Percentiles rank a stretch among this genome's conserved stretches.
phyloP scores from a whole-genome alignment of 2,113 vertebrate genomes.

The Hyla sarda region DNA sequence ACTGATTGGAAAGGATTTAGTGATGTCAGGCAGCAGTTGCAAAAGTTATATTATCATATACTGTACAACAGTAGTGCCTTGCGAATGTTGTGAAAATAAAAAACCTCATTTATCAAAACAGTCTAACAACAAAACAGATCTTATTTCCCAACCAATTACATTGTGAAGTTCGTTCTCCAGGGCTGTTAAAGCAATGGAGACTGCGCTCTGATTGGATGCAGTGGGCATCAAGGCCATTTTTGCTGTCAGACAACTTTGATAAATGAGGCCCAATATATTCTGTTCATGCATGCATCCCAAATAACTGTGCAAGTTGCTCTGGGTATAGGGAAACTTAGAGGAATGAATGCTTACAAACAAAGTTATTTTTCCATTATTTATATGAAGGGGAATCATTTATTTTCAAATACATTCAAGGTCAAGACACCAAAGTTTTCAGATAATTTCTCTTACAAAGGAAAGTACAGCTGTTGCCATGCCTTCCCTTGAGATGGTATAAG shows the following conservation, averaged over 20 bases:
- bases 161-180: neutral
- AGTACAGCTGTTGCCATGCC: neutral
- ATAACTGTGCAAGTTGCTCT: neutral
- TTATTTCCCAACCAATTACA: neutral
- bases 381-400: neutral
- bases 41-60: constrained; percentile 4
- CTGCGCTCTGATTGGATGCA: neutral
- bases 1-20: too few relatives aligned
- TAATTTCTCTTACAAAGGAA: neutral
- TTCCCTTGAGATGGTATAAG: neutral
- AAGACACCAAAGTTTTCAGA: neutral
- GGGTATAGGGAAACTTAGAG: neutral
- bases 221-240: neutral
- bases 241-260: neutral
- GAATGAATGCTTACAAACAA: neutral
- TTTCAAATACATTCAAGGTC: constrained; percentile 14
- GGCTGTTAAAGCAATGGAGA: neutral
- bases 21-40: neutral
- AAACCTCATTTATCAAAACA: too few relatives aligned
- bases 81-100: neutral
- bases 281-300: neutral
- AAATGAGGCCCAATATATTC: neutral
- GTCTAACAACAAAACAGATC: neutral
- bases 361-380: neutral
- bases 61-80: constrained; percentile 16